phyloP scores from a whole-genome alignment of 2,888 invertebrate species.

The Chymomyza amoena region DNA sequence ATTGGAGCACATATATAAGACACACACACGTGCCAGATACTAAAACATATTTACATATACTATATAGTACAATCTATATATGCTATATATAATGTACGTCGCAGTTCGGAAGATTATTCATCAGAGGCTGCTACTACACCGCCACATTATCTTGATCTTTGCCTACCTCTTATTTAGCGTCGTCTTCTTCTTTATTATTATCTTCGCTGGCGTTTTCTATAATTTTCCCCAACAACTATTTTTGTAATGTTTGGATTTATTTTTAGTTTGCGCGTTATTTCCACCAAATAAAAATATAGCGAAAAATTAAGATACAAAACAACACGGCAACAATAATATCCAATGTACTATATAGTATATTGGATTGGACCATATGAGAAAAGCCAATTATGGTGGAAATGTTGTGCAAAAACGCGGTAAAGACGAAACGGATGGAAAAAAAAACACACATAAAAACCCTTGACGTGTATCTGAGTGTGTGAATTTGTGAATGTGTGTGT shows the following conservation, averaged over 20 bases:
- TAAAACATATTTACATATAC: constrained; percentile 22
- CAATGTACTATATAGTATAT: not conserved
- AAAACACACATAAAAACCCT: not conserved
- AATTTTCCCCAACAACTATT: constrained; percentile 46
- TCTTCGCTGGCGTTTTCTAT: constrained; percentile 10
- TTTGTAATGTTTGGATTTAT: constrained; percentile 69
- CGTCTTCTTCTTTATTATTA: constrained; percentile 10
- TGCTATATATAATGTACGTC: constrained; percentile 6
- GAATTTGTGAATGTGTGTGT: not conserved
- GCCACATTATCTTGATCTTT: constrained; percentile 54
- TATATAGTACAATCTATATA: constrained; percentile 11
- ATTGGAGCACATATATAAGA: constrained; percentile 46
- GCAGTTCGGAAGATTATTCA: constrained; percentile 65
- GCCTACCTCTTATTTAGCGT: not conserved
- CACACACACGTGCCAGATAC: constrained; percentile 12
- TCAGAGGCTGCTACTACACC: constrained; percentile 30
- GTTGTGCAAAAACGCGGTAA: constrained; percentile 1
- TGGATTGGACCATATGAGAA: constrained; percentile 31
- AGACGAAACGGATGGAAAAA: not conserved
- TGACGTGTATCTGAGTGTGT: constrained; percentile 2
- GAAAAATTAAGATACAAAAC: constrained; percentile 53
- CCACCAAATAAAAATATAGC: constrained; percentile 49
- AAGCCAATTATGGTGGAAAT: constrained; percentile 26
- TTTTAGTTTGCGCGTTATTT: constrained; percentile 57
- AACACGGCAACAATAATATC: constrained; percentile 21